Base-by-base conservation (phyloP, 2,797 vertebrate genomes). In the Synaphobranchus kaupii region DNA sequence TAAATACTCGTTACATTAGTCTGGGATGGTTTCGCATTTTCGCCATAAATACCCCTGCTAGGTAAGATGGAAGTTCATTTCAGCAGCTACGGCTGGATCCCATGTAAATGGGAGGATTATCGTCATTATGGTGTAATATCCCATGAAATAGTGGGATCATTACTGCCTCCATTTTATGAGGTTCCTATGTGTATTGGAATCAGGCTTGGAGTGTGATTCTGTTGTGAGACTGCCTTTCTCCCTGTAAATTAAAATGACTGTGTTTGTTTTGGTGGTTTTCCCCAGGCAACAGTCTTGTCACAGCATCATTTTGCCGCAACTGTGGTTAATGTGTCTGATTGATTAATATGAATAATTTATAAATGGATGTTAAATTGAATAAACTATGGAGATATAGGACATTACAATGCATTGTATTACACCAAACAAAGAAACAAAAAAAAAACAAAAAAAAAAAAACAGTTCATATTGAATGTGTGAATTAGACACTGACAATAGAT, bases 81-180 rank as follows among this genome's bases (percentile, higher is more conserved):
- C 97, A 92, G 96, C 95, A 95, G 96, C 97, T 97, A 97, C 94
- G 95, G 95, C 95, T 95, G 97, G 96, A 97, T 97, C 96, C 94
- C 96, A 98, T 98, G 97, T 98, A 98, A 99, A 98, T 99, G 97
- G 92, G 94, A 96, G 97, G 95, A 95, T 97, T 97, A 98, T 98
- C 97, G 97, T 98, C 98, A 98, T 99, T 98, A 97, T 97, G 96
- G 97, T 97, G 98, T 98, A 99, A 99, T 98, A 98, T 96, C 97
- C 97, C 98, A 98, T 98, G 98, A 99, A 99, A 99, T 98, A 97
- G 97, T 93, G 92, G 96, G 95, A 97, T 98, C 97, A 98, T 98
- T 97, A 98, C 96, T 94, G 96, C 93, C 95, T 97, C 95, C 94
- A 92, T 96, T 97, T 97, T 97, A 98, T 96, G 97, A 97, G 96